Percentiles rank a stretch among this genome's conserved stretches.
Evolutionary conservation across 2,797 vertebrate species (phyloP).

Genomic region (Xiphophorus birchmanni): DNA sequence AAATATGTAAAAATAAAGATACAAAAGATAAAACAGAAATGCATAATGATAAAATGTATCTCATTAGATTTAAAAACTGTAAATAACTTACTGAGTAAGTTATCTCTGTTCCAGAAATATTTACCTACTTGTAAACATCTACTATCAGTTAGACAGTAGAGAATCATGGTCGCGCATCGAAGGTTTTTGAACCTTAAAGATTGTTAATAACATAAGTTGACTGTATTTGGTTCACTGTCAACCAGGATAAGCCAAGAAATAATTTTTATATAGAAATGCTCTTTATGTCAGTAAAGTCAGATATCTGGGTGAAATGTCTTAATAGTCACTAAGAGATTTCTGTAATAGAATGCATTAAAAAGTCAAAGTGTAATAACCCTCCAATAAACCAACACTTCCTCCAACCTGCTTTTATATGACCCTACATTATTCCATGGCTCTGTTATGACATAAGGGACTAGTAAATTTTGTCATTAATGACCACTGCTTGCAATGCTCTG

Average conservation of each 20-base stretch:
- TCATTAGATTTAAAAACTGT: background rate
- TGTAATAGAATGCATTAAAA: slow-evolving; percentile 49
- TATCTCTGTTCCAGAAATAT: background rate
- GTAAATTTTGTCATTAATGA: slow-evolving; percentile 67
- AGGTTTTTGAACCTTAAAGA: background rate
- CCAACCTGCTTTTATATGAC: slow-evolving; percentile 64
- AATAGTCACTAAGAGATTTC: slow-evolving; percentile 19
- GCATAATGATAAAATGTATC: background rate
- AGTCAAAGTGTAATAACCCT: slow-evolving; percentile 71
- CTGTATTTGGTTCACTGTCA: background rate
- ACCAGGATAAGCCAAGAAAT: background rate
- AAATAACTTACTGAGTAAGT: background rate
- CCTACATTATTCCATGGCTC: slow-evolving; percentile 57
- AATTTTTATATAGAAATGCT: background rate
- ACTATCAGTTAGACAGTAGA: background rate
- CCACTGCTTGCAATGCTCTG: slow-evolving; percentile 53
- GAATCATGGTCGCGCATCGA: background rate
- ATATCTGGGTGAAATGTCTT: background rate
- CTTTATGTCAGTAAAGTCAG: background rate
- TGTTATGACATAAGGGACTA: slow-evolving; percentile 57
- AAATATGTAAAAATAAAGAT: background rate
- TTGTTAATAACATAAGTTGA: background rate
- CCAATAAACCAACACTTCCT: slow-evolving; percentile 63
- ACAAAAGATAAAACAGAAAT: background rate
- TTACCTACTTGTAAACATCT: background rate